Base-by-base conservation (phyloP, 2,888 invertebrate genomes). In the Aspidiotus destructor region DNA sequence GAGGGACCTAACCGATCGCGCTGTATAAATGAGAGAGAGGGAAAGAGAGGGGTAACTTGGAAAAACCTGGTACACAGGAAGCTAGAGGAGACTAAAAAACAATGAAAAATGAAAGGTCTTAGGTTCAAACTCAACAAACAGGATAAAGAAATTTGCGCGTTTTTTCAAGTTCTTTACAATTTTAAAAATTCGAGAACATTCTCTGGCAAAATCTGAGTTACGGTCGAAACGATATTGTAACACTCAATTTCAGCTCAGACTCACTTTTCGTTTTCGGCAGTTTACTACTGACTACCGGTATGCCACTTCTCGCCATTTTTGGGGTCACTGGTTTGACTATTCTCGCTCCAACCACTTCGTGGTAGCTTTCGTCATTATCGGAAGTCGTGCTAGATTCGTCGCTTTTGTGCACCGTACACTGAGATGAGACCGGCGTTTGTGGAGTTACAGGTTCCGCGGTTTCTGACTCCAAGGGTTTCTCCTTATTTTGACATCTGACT, bases 281-380 rank as follows among this genome's bases (percentile, higher is more conserved):
- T 58, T 67, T 67, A 63, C 70, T 71, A 44, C 70, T 71, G 11
- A 73, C 71, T 8, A 73, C 70, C 9, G 74, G 74, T 70, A 74
- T 74, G 41, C 71, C 71, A 62, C 73, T 73, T 53, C 57, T 69
- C 1, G 11, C 52, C 6, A 28, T 55, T 40, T 44, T 42, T 28
- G 28, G 28, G 2, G 40, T n/a, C 6, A 72, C 58, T 6, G 70
- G 68, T 57, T 72, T 73, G 9, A 70, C 67, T 58, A 71, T 71
- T 48, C 63, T 64, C 7, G 73, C 72, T 41, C 72, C 72, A 15
- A 71, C 70, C 64, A 48, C 5, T 48, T 68, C 64, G 41, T 57
- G 8, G 48, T 28, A 8, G 48, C 28, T 57, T 68, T 62, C 60
- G 41, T 60, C 40, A 15, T 28, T 28, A 28, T 53, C 28, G 13